Evolutionary conservation across 2,888 invertebrate species (phyloP), one percentile per base, ranked within the genome.

Genomic region (Tachystola acroxantha): DNA sequence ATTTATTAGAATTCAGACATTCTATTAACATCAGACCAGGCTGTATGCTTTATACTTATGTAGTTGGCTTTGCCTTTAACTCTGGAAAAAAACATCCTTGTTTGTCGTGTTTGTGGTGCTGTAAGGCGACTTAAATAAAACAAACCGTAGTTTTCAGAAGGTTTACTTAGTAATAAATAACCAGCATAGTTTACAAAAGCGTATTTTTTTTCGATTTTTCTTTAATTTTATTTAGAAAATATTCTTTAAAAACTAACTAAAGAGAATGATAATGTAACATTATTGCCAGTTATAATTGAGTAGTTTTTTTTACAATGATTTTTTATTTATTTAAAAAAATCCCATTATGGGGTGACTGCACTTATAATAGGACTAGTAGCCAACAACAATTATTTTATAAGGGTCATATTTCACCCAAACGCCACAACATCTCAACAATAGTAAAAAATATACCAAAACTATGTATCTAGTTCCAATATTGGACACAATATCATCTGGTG

Each of bases 91-190:
- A n/a, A n/a, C n/a, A n/a, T n/a, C n/a, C n/a, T n/a, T n/a, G n/a
- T n/a, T n/a, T n/a, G n/a, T n/a, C n/a, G n/a, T n/a, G n/a, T n/a
- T n/a, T n/a, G n/a, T n/a, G n/a, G n/a, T n/a, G n/a, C n/a, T n/a
- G n/a, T n/a, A n/a, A n/a, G n/a, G n/a, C n/a, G n/a, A 26, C 14
- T 12, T 7, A 13, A 75, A 70, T 65, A 69, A 75, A 72, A 74
- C 52, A 61, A 48, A 40, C 34, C 32, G 50, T 11, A 64, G 60
- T 67, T 79, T 27, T 75, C 64, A 64, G 66, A 81, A 80, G 74
- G 73, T 80, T 81, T 77, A 76, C 75, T 79, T 81, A 80, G 67
- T 72, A 84, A 81, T 82, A 85, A 82, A 84, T 84, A 84, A 84
- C 76, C 74, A 72, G 72, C 75, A 64, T 80, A 80, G 67, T 75